These are phyloP conservation scores for Epinotia nisella DNA, from an alignment of 2,888 invertebrate genomes.

Conservation along the genomic window DNA sequence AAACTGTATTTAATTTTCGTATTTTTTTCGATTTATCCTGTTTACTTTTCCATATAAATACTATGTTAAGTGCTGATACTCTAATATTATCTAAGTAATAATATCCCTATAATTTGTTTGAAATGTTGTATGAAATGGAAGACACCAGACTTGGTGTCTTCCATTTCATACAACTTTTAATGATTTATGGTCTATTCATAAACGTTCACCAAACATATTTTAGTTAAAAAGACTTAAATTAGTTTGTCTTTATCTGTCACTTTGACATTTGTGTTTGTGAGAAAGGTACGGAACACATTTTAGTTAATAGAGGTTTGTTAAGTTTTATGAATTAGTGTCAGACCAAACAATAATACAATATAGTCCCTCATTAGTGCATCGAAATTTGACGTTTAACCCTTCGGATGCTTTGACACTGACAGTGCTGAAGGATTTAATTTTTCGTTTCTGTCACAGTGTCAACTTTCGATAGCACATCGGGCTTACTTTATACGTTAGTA, in stretches of 20 bases:
- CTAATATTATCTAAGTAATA: constrained; percentile 26
- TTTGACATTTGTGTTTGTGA: too few species aligned
- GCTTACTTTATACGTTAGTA: too few species aligned
- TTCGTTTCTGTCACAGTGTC: too few species aligned
- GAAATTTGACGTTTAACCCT: background rate
- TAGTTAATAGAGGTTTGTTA: too few species aligned
- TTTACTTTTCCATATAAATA: background rate
- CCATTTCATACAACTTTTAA: background rate
- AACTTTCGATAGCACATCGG: too few species aligned
- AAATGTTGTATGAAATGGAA: background rate
- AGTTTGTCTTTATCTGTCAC: too few species aligned
- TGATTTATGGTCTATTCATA: too few species aligned
- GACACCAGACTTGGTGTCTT: constrained; percentile 1
- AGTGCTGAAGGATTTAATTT: too few species aligned
- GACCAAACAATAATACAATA: background rate
- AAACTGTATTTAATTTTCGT: background rate
- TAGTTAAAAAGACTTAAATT: too few species aligned
- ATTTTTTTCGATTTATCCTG: background rate
- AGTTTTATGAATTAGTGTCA: background rate
- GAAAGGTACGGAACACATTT: too few species aligned
- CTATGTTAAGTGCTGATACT: background rate
- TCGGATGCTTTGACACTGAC: too few species aligned
- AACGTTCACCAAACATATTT: too few species aligned
- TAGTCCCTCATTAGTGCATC: background rate
- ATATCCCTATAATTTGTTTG: background rate